These are phyloP conservation scores for Melanotaenia duboulayi DNA, from an alignment of 2,113 vertebrate genomes.

Conservation along the genomic window DNA sequence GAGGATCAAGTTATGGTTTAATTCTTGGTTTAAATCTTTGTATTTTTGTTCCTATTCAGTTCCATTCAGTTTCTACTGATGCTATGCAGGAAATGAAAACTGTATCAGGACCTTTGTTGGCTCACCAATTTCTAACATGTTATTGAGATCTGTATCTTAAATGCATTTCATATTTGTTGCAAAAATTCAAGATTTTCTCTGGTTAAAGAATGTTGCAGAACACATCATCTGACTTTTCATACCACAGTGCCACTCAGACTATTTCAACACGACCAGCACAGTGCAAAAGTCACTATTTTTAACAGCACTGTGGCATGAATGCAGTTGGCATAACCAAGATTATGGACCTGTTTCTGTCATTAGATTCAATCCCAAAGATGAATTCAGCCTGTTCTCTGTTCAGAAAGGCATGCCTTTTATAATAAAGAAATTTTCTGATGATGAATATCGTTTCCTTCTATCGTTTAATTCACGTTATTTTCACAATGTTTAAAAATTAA, in stretches of 20 bases:
- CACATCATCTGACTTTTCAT: conserved; percentile 57
- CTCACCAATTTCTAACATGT: neutral
- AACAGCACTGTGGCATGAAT: conserved; percentile 15
- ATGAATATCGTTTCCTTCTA: too few species aligned
- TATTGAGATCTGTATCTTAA: conserved; percentile 13
- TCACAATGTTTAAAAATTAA: neutral
- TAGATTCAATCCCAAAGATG: conserved; percentile 51
- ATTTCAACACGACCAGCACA: neutral
- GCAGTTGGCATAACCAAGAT: neutral
- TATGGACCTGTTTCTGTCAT: neutral
- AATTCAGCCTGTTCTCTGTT: conserved; percentile 30
- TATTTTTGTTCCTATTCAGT: conserved; percentile 16
- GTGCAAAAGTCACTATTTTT: conserved; percentile 3
- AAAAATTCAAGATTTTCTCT: conserved; percentile 23
- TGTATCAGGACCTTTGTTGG: neutral
- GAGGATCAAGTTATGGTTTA: neutral
- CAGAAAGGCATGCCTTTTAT: conserved; percentile 38
- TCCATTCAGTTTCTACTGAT: conserved; percentile 14
- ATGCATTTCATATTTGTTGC: conserved; percentile 9
- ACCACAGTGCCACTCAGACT: conserved; percentile 19
- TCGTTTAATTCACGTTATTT: too few species aligned
- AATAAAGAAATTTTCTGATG: conserved; percentile 63
- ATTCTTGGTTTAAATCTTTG: conserved; percentile 6
- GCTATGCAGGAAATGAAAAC: conserved; percentile 5
- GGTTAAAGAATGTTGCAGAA: conserved; percentile 30